Evolutionary conservation across 2,113 vertebrate species (phyloP).

Genomic region (Brienomyrus longianalis): DNA sequence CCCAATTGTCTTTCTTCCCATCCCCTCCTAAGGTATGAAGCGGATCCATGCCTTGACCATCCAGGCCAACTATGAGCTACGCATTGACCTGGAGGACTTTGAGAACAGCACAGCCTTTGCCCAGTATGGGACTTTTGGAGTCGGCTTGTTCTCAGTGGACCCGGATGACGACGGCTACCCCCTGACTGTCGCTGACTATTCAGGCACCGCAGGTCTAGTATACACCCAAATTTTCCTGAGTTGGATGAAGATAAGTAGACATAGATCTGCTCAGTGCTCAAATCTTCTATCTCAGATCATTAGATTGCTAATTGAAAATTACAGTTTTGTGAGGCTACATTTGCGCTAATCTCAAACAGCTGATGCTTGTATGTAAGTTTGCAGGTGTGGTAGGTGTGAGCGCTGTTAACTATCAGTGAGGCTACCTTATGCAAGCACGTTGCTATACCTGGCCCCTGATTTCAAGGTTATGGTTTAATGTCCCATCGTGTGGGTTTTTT

Average conservation of each 20-base stretch:
- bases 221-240: background rate
- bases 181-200: slow-evolving; percentile 66
- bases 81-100: slow-evolving; percentile 79
- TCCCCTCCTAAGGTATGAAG: slow-evolving; percentile 62
- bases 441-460: background rate
- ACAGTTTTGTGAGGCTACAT: background rate
- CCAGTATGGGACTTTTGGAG: slow-evolving; percentile 68
- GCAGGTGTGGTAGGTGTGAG: background rate
- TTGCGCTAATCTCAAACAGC: background rate
- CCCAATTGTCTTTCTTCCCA: background rate
- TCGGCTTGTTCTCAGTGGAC: slow-evolving; percentile 79
- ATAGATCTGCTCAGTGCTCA: background rate
- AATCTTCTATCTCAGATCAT: background rate
- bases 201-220: slow-evolving; percentile 73
- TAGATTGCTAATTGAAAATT: background rate
- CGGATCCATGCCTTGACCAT: slow-evolving; percentile 70
- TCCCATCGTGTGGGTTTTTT: background rate
- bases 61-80: slow-evolving; percentile 71
- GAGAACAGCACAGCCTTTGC: slow-evolving; percentile 79
- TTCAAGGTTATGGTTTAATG: background rate
- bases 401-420: background rate
- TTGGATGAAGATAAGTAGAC: background rate
- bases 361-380: background rate
- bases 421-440: background rate
- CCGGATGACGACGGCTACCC: slow-evolving; percentile 82